Conservation (phyloP, 2,888 invertebrate genomes). For the Sussaba pulchella region DNA sequence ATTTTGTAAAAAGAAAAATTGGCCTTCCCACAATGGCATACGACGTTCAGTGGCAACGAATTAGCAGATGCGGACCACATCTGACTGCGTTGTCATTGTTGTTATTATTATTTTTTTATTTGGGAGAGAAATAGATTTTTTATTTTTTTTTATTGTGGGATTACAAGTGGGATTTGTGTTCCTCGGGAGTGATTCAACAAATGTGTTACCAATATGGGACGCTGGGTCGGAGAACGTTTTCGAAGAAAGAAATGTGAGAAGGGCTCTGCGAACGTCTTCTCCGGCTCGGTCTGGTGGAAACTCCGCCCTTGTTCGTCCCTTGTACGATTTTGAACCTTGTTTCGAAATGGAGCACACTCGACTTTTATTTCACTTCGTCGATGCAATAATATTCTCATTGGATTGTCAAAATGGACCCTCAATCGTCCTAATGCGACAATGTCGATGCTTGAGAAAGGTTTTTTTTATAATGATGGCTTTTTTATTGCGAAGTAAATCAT, state of each 20-base stretch:
- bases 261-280: not conserved
- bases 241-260: not conserved
- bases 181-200: slow-evolving; percentile 30
- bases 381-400: slow-evolving; percentile 31
- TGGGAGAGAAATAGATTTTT: not conserved
- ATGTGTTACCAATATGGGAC: slow-evolving; percentile 21
- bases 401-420: not conserved
- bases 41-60: slow-evolving; percentile 27
- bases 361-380: slow-evolving; percentile 13
- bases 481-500: slow-evolving; percentile 41
- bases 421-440: not conserved
- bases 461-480: slow-evolving; percentile 26
- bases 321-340: not conserved
- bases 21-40: slow-evolving; percentile 13
- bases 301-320: slow-evolving; percentile 49
- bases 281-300: slow-evolving; percentile 18
- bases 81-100: not conserved
- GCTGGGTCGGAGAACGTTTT: not conserved
- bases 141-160: not conserved
- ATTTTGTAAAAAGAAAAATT: slow-evolving; percentile 49
- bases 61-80: slow-evolving; percentile 49
- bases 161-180: slow-evolving; percentile 2
- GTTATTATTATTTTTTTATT: not conserved
- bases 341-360: slow-evolving; percentile 49
- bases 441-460: not conserved